Evolutionary conservation across 2,113 vertebrate genomes (phyloP).

Genomic region (Corythoichthys intestinalis): DNA sequence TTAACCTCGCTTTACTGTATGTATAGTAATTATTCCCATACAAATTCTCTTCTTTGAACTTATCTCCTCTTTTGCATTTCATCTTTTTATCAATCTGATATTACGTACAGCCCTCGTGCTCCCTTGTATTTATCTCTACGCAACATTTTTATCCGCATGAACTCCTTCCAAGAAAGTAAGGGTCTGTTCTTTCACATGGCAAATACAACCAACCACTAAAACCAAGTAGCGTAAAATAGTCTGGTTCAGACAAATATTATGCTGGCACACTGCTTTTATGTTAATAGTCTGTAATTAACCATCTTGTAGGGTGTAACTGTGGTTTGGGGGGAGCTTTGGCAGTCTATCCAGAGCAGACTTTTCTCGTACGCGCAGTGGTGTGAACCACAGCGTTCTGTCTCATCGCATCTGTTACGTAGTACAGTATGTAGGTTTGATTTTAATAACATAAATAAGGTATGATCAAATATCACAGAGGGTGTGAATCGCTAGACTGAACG

Average conservation of each 20-base stretch:
- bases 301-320: conserved; percentile 19
- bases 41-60: conserved; percentile 30
- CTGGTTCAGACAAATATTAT: conserved; percentile 31
- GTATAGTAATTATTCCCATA: conserved; percentile 28
- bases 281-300: conserved; percentile 33
- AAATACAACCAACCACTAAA: conserved; percentile 2
- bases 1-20: conserved; percentile 23
- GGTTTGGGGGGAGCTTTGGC: conserved; percentile 8
- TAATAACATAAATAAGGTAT: conserved; percentile 49
- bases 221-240: conserved; percentile 16
- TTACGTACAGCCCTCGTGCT: not conserved
- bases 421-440: conserved; percentile 32
- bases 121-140: conserved; percentile 20
- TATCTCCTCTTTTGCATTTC: conserved; percentile 5
- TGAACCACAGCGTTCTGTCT: conserved; percentile 35
- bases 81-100: not conserved
- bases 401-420: conserved; percentile 26
- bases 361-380: conserved; percentile 9
- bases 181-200: not conserved
- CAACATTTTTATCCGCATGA: conserved; percentile 12
- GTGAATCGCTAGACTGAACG: not conserved
- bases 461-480: conserved; percentile 19
- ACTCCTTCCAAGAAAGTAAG: conserved; percentile 20
- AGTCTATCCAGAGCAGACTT: conserved; percentile 11
- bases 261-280: conserved; percentile 8